Percentiles rank a stretch among this genome's conserved stretches.
phyloP scores from a whole-genome alignment of 2,888 invertebrate genomes.

The Barypeithes pellucidus region DNA sequence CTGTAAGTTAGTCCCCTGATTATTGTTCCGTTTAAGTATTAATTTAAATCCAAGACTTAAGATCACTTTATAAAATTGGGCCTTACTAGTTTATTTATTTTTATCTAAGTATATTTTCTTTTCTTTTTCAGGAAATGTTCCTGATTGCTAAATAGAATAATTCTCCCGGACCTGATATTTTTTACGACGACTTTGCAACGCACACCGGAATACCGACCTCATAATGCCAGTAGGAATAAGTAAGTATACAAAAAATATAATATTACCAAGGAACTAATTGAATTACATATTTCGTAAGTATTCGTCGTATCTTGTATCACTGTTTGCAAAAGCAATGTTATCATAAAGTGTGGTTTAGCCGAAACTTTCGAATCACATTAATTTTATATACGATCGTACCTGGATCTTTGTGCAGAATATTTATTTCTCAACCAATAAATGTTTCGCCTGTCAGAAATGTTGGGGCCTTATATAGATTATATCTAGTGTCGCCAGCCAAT shows the following conservation, averaged over 20 bases:
- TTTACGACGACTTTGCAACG: constrained; percentile 21
- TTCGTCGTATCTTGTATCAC: too few species aligned
- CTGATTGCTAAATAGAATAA: not conserved
- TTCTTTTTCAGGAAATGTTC: constrained; percentile 31
- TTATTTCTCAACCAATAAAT: too few species aligned
- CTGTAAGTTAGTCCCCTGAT: too few species aligned
- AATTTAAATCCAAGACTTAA: too few species aligned
- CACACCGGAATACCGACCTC: constrained; percentile 7
- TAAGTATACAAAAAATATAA: constrained; percentile 32
- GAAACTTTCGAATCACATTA: too few species aligned
- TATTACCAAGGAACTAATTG: not conserved
- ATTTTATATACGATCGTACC: too few species aligned
- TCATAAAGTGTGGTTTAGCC: too few species aligned
- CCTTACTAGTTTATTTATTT: not conserved
- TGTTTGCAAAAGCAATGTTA: too few species aligned
- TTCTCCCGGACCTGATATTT: not conserved
- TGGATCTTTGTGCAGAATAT: too few species aligned
- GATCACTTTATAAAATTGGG: too few species aligned
- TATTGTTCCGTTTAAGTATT: too few species aligned
- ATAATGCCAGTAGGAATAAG: constrained; percentile 53
- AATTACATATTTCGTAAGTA: too few species aligned
- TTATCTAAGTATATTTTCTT: constrained; percentile 5
- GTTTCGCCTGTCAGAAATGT: constrained; percentile 16
- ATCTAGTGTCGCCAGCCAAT: not conserved
- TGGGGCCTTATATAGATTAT: not conserved